Evolutionary conservation across 23 tunicate genomes (phyloP), one percentile per base, ranked within the genome.

Genomic region (Clavelina lepadiformis): DNA sequence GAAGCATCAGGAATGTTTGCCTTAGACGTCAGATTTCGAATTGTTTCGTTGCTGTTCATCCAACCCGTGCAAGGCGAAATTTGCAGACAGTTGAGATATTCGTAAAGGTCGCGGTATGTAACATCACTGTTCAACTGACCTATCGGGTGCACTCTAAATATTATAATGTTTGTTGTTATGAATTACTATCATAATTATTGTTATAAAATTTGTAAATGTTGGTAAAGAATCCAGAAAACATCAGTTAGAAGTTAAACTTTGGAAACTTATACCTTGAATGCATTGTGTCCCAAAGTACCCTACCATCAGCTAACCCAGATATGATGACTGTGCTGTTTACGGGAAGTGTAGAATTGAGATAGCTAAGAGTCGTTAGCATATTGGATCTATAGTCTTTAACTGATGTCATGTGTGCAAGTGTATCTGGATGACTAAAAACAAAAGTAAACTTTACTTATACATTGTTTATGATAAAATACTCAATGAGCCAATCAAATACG

Each of bases 31-130:
- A 92, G 30, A 32, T 92, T 41, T 31, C 98, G 55, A 8, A 92
- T 25, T 25, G 98, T 82, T 56, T 49, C 86, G 33, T 92, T 92
- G 22, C 63, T 83, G 62, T 79, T 83, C 98, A 92, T 92, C 98
- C 98, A 92, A 4, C 98, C 98, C 28, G 76, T 78, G 58, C 98
- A 92, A 8, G 98, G 98, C 1, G 93, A 73, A n/a, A 83, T 69
- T 60, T 83, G 73, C 33, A 92, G 65, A 52, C 98, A 92, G 31
- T 83, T 77, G 1, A 92, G 59, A 33, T 54, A 92, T 28, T 34
- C 77, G 75, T 92, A 92, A 28, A 92, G 45, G 58, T 78, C 78
- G 61, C 72, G 51, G 77, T 83, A 92, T 58, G 47, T 66, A 1
- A 85, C 86, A 54, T 92, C 93, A 27, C 66, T 61, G 69, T 83